Conservation (phyloP, 2,113 vertebrate species). For the Charadrius vociferus region DNA sequence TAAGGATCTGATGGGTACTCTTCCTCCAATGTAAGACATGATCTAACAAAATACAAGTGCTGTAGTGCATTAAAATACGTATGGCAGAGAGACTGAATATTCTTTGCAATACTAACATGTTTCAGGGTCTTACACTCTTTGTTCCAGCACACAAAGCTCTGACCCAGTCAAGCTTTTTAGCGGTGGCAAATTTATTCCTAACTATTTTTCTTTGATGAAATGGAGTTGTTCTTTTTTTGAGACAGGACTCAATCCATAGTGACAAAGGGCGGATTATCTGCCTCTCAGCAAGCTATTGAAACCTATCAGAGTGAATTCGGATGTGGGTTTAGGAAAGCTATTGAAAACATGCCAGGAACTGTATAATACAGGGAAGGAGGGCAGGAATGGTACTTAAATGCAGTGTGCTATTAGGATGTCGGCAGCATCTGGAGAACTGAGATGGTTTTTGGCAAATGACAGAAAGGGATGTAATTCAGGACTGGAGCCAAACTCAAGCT, state of each 20-base stretch:
- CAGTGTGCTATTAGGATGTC: neutral
- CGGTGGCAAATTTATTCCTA: neutral
- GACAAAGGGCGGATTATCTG: conserved; percentile 54
- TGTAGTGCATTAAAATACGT: neutral
- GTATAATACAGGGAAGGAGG: neutral
- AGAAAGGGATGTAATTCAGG: neutral
- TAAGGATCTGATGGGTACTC: neutral
- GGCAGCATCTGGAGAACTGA: conserved; percentile 3
- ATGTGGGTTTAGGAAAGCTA: neutral
- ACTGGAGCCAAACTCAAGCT: conserved; percentile 1
- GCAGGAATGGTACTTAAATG: neutral
- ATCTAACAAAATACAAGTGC: neutral
- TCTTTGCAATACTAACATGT: neutral
- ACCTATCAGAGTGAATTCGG: neutral
- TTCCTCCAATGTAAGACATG: neutral
- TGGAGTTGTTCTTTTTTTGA: conserved; percentile 6
- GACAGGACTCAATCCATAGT: neutral
- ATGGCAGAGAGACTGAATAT: neutral
- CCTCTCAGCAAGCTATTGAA: neutral
- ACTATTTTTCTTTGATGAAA: conserved; percentile 4
- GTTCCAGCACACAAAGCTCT: conserved; percentile 20
- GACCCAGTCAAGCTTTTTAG: conserved; percentile 29
- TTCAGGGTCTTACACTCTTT: neutral
- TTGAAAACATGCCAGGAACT: conserved; percentile 1
- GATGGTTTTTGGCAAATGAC: neutral